phyloP scores from a whole-genome alignment of 2,888 invertebrate species.

The Acronicta alni region DNA sequence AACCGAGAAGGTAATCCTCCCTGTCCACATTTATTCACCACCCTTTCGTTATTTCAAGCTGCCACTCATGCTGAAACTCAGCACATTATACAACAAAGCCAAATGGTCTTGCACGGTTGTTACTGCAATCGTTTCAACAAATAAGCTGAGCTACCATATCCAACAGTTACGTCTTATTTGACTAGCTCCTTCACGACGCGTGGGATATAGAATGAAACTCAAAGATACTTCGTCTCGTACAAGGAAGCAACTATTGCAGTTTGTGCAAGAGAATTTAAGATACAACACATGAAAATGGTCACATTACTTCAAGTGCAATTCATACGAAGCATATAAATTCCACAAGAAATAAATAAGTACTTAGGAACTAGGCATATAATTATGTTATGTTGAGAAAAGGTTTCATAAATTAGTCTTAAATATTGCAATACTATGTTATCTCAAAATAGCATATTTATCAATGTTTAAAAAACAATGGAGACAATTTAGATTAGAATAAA shows the following conservation, averaged over 20 bases:
- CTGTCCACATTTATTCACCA: conserved; percentile 88
- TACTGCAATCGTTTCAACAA: conserved; percentile 51
- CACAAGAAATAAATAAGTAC: conserved; percentile 72
- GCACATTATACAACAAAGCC: conserved; percentile 78
- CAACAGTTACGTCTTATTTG: conserved; percentile 31
- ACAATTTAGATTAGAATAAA: conserved; percentile 63
- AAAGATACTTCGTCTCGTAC: conserved; percentile 13
- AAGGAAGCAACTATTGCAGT: conserved; percentile 50
- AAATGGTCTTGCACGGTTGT: conserved; percentile 73
- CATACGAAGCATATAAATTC: conserved; percentile 73
- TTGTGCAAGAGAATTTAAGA: conserved; percentile 78
- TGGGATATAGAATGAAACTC: conserved; percentile 17
- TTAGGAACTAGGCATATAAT: conserved; percentile 70
- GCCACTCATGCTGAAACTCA: conserved; percentile 81
- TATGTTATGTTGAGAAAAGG: conserved; percentile 74
- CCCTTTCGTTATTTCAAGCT: conserved; percentile 79
- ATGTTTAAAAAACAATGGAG: conserved; percentile 72
- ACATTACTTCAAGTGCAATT: conserved; percentile 75
- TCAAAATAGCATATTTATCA: conserved; percentile 75
- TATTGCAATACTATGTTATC: conserved; percentile 36
- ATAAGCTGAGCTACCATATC: conserved; percentile 33
- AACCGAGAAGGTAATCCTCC: conserved; percentile 92
- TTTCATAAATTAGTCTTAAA: conserved; percentile 16
- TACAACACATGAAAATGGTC: conserved; percentile 45
- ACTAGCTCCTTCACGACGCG: conserved; percentile 36